Evolutionary conservation across 1,140 invertebrate genomes (phyloP).

Genomic region (Pseudobourletiella spinata): DNA sequence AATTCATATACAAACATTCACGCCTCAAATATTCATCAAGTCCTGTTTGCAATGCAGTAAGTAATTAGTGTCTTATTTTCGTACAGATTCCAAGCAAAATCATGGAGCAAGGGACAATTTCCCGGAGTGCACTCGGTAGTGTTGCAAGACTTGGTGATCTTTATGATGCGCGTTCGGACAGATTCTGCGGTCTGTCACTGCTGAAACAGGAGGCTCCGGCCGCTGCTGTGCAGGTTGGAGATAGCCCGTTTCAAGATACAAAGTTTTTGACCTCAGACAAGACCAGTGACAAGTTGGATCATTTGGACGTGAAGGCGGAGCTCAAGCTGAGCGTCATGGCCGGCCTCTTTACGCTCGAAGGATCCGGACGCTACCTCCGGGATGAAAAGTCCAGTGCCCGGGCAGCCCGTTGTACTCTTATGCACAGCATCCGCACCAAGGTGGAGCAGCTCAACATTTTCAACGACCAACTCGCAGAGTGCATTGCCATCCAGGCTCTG

Average conservation of each 20-base stretch:
- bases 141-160: slow-evolving; percentile 6
- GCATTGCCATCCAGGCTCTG: slow-evolving; percentile 2
- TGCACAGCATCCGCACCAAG: slow-evolving; percentile 14
- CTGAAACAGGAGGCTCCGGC: slow-evolving; percentile 4
- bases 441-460: slow-evolving; percentile 11
- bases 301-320: slow-evolving; percentile 15
- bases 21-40: too few species aligned
- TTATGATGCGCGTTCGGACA: slow-evolving; percentile 14
- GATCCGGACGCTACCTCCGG: slow-evolving; percentile 8
- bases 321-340: slow-evolving; percentile 3
- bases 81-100: background rate
- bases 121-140: slow-evolving; percentile 9
- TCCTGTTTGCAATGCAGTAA: too few species aligned
- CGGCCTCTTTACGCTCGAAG: slow-evolving; percentile 10
- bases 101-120: background rate
- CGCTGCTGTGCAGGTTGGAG: background rate
- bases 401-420: background rate
- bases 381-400: background rate
- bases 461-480: slow-evolving; percentile 10
- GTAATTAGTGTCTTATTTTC: too few species aligned
- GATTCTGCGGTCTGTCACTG: slow-evolving; percentile 8
- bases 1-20: too few species aligned
- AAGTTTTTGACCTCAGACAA: background rate
- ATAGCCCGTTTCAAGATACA: slow-evolving; percentile 11
- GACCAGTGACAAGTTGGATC: slow-evolving; percentile 10